These are phyloP conservation scores for Rapana venosa DNA, from an alignment of 2,888 invertebrate genomes.

Conservation along the genomic window DNA sequence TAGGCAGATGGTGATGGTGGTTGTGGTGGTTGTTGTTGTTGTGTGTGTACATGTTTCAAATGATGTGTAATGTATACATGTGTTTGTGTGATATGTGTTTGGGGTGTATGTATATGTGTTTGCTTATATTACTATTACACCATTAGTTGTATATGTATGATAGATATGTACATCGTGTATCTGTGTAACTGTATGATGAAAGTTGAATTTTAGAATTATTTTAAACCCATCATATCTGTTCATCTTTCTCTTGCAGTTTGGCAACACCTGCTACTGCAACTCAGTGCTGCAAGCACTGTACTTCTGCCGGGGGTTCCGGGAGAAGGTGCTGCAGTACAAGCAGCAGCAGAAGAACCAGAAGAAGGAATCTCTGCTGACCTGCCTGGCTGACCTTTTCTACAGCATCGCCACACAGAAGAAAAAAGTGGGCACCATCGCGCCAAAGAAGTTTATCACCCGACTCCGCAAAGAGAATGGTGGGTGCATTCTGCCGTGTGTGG, in stretches of 20 bases:
- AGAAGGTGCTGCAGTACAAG: slow-evolving; percentile 98
- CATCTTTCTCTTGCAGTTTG: slow-evolving; percentile 83
- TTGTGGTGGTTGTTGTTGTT: too few species aligned
- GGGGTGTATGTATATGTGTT: not conserved
- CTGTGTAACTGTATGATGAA: not conserved
- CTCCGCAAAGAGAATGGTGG: slow-evolving; percentile 97
- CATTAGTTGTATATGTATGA: not conserved
- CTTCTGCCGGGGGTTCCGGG: slow-evolving; percentile 99
- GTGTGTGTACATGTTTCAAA: too few species aligned
- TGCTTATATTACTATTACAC: not conserved
- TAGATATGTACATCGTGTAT: not conserved
- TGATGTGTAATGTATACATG: too few species aligned
- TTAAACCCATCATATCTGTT: not conserved
- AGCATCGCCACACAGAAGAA: slow-evolving; percentile 99
- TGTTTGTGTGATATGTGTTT: too few species aligned
- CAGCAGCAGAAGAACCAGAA: slow-evolving; percentile 79
- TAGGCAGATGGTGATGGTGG: too few species aligned
- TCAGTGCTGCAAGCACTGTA: slow-evolving; percentile 99
- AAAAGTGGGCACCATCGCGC: slow-evolving; percentile 98
- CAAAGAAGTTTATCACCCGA: slow-evolving; percentile 99
- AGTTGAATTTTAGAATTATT: not conserved
- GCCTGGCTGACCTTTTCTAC: slow-evolving; percentile 98
- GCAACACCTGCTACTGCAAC: slow-evolving; percentile 99
- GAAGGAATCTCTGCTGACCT: slow-evolving; percentile 97
- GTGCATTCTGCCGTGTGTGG: slow-evolving; percentile 24